Base-by-base conservation (phyloP, 2,113 vertebrate genomes). In the Alethe diademata region DNA sequence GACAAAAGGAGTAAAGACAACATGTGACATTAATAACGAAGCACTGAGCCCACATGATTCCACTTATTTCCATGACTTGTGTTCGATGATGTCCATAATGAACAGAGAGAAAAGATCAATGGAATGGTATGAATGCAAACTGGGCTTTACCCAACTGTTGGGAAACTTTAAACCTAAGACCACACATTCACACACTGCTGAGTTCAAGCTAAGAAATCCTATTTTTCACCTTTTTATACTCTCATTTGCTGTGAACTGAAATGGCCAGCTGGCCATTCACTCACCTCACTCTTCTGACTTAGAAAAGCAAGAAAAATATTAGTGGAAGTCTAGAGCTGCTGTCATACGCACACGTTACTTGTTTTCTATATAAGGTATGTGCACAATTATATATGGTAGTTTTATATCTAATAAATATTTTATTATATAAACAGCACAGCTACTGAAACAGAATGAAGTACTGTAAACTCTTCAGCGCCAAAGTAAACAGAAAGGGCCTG, bases 131-230 rank as follows among this genome's bases (percentile, higher is more conserved):
- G 4, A 65, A 48, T 0, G 5, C 47, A 67, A 51, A 50, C 31
- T 13, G 22, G 35, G 56, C 69, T 78, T 74, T 8, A 72, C 14
- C 57, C 35, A 64, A 6, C 19, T 6, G 10, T 1, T 58, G 28
- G 19, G 50, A 78, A 67, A 19, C 24, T 79, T 60, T 19, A 35
- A 90, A 56, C 45, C 61, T 26, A n/a, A 84, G 57, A 72, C 36
- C 40, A 48, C 3, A 8, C 19, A 35, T 20, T 64, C 57, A 54
- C n/a, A 57, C 0, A 0, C 28, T 38, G 47, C 10, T 2, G 3
- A 88, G 17, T 19, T 76, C 47, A 86, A 73, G 50, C 17, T 57
- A 72, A 42, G 23, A 86, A 36, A 78, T 38, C 8, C 8, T 9
- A 2, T 5, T 35, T 35, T 28, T 25, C 14, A 35, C 5, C 14